These are phyloP conservation scores for Neoascia interrupta DNA, from an alignment of 2,888 invertebrate species.

Conservation along the genomic window DNA sequence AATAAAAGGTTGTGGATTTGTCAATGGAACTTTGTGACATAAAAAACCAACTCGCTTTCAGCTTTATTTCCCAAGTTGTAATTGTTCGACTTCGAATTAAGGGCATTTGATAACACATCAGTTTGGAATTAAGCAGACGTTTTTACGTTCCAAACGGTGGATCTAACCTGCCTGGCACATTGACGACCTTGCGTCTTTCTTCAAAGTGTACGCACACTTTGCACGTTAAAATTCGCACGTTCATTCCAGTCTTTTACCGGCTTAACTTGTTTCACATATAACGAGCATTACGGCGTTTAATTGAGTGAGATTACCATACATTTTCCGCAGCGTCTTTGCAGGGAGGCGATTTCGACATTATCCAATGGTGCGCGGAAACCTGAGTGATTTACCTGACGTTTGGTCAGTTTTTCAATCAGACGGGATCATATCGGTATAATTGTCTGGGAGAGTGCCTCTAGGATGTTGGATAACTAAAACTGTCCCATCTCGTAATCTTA, in stretches of 20 bases:
- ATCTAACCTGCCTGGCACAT: neutral
- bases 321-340: too few species aligned
- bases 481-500: too few species aligned
- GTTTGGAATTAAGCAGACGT: neutral
- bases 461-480: too few species aligned
- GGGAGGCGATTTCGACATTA: too few species aligned
- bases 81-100: conserved; percentile 16
- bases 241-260: neutral
- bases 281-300: conserved; percentile 12
- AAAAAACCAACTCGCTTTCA: conserved; percentile 7
- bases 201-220: neutral
- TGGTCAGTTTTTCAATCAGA: too few species aligned
- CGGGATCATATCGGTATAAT: too few species aligned
- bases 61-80: conserved; percentile 1
- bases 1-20: conserved; percentile 18
- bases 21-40: neutral
- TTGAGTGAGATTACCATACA: conserved; percentile 15
- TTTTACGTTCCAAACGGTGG: conserved; percentile 19
- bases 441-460: too few species aligned
- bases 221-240: conserved; percentile 7
- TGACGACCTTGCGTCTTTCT: conserved; percentile 8
- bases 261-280: conserved; percentile 21
- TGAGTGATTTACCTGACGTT: too few species aligned
- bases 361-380: too few species aligned
- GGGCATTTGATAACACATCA: neutral